Conservation (phyloP, 2,113 vertebrate species). For the Chaetodon trifascialis region DNA sequence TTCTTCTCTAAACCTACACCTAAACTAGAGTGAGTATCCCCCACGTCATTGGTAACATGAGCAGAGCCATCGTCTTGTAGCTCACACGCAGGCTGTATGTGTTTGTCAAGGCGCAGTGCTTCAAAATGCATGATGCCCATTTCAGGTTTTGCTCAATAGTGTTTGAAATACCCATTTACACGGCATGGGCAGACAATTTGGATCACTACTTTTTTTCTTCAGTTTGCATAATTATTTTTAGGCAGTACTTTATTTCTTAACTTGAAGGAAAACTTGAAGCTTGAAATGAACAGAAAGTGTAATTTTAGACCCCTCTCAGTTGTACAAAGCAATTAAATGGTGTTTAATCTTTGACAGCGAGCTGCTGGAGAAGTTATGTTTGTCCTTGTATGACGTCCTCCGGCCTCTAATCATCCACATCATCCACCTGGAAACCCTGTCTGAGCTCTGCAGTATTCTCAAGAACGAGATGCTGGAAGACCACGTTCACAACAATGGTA, state of each 20-base stretch:
- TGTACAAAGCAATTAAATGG: slow-evolving; percentile 22
- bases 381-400: slow-evolving; percentile 95
- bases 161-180: not conserved
- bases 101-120: slow-evolving; percentile 46
- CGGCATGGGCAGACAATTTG: not conserved
- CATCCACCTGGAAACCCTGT: slow-evolving; percentile 96
- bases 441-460: slow-evolving; percentile 97
- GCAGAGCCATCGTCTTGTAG: not conserved
- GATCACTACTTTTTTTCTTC: not conserved
- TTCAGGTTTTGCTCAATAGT: slow-evolving; percentile 6
- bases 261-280: not conserved
- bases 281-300: slow-evolving; percentile 13
- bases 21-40: slow-evolving; percentile 93
- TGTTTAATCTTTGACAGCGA: slow-evolving; percentile 83
- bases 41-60: not conserved
- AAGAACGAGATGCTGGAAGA: slow-evolving; percentile 99
- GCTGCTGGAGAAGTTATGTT: slow-evolving; percentile 94
- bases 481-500: slow-evolving; percentile 96
- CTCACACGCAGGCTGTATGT: not conserved
- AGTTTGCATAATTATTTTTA: slow-evolving; percentile 20
- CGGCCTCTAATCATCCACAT: slow-evolving; percentile 97
- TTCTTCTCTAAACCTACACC: slow-evolving; percentile 95
- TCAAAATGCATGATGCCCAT: not conserved
- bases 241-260: slow-evolving; percentile 10
- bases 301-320: slow-evolving; percentile 18